Evolutionary conservation across 2,888 invertebrate genomes (phyloP).

Genomic region (Hipparchia sbordonii): DNA sequence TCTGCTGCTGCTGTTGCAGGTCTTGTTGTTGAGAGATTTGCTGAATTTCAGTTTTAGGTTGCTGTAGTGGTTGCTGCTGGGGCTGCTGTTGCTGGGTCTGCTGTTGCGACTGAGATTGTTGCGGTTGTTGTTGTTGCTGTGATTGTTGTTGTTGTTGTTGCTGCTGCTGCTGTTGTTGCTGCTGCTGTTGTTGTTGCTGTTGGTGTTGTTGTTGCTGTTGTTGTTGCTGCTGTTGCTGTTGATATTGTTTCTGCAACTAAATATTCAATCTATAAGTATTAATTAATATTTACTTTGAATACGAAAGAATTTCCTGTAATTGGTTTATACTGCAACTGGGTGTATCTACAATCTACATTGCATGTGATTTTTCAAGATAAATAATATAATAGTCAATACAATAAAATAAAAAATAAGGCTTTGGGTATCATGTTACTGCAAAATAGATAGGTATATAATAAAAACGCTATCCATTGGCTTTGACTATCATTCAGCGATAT

Average conservation of each 20-base stretch:
- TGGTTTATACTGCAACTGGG: no score
- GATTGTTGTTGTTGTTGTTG: constrained; percentile 62
- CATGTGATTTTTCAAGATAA: no score
- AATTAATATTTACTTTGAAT: neutral
- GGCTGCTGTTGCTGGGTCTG: constrained; percentile 60
- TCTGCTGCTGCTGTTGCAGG: constrained; percentile 75
- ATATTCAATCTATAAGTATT: neutral
- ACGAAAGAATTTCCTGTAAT: no score
- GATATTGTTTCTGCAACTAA: constrained; percentile 68
- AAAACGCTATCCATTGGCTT: no score
- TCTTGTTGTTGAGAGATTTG: constrained; percentile 76
- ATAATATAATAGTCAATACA: no score
- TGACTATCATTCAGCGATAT: no score
- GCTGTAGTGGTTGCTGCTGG: constrained; percentile 48
- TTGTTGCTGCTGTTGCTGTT: constrained; percentile 62
- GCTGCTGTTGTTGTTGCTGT: constrained; percentile 61
- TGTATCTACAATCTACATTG: no score
- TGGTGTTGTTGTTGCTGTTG: constrained; percentile 63
- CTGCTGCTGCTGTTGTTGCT: constrained; percentile 63
- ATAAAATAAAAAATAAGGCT: no score
- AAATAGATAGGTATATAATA: no score
- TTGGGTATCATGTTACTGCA: no score
- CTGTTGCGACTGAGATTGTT: constrained; percentile 62
- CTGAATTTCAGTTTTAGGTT: constrained; percentile 68
- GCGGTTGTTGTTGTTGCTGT: constrained; percentile 70